These are phyloP conservation scores for Spilogale gracilis DNA, from an alignment of 2,113 vertebrate genomes.

Conservation along the genomic window DNA sequence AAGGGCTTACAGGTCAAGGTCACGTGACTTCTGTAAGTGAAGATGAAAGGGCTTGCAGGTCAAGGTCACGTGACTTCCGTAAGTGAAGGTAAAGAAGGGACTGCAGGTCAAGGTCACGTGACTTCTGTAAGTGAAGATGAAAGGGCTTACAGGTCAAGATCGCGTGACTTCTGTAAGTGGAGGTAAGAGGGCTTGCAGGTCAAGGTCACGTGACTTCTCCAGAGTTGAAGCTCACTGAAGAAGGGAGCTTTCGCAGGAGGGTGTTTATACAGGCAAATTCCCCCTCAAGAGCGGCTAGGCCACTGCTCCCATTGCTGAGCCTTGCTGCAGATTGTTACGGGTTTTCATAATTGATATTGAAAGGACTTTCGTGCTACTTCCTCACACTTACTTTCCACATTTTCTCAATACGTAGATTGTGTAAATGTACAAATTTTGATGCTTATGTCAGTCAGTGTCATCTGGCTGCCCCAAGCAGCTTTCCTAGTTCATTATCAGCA, in stretches of 20 bases:
- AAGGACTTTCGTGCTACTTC: neutral
- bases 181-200: fast-evolving
- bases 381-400: neutral
- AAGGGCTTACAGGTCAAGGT: fast-evolving
- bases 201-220: neutral
- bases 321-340: neutral
- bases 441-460: neutral
- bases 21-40: neutral
- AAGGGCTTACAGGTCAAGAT: no score
- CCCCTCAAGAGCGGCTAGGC: neutral
- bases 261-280: neutral
- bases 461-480: neutral
- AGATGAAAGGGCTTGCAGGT: neutral
- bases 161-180: no score
- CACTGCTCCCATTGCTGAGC: neutral
- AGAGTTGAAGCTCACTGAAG: neutral
- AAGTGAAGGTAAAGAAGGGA: no score
- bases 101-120: no score
- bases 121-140: no score
- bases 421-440: neutral
- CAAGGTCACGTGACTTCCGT: no score
- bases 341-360: neutral
- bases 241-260: neutral
- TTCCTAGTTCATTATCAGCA: neutral
- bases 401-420: neutral